Base-by-base conservation (phyloP, 2,888 invertebrate species). In the Liposcelis brunnea region DNA sequence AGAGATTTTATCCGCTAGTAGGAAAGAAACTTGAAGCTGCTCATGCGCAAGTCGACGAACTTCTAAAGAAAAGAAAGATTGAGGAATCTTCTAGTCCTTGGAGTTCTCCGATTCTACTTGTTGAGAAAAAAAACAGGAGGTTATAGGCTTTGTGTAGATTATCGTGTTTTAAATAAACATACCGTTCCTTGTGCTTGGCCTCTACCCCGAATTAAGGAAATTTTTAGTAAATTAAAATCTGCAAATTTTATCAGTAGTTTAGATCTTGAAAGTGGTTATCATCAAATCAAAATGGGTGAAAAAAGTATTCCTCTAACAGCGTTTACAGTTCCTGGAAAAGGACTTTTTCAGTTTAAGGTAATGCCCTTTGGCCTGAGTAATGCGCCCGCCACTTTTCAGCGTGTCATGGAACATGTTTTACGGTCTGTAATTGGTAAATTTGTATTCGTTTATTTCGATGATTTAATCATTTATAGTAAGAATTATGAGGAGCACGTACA, bases 101-200 rank as follows among this genome's bases (percentile, higher is more conserved):
- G 55, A 47, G 54, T 8, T 49, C 54, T 2, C 59, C 58, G 0
- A 51, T 58, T 2, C 54, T 60, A 0, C 31, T 60, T 2, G 56
- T 58, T 1, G 45, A 45, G n/a, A 62, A 59, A 48, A 55, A 55
- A 37, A 55, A 55, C 43, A n/a, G 51, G 51, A 1, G 48, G 43
- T 8, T 44, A 12, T 1, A 16, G 53, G 6, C 37, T 55, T 10
- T 52, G 51, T 14, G 49, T 51, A 7, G 55, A 56, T 31, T 58
- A 51, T 18, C 43, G 55, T 1, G 14, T 14, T 4, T 34, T 58
- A 0, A 58, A 58, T 34, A 21, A 42, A 2, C 40, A 48, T 0
- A 58, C 56, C 1, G 43, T 49, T 0, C 49, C 50, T 0, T 54
- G 56, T 43, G 11, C 50, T 2, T 53, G 53, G 36, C 55, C 55